Base-by-base conservation (phyloP, 2,888 invertebrate genomes). In the Argyresthia goedartella region DNA sequence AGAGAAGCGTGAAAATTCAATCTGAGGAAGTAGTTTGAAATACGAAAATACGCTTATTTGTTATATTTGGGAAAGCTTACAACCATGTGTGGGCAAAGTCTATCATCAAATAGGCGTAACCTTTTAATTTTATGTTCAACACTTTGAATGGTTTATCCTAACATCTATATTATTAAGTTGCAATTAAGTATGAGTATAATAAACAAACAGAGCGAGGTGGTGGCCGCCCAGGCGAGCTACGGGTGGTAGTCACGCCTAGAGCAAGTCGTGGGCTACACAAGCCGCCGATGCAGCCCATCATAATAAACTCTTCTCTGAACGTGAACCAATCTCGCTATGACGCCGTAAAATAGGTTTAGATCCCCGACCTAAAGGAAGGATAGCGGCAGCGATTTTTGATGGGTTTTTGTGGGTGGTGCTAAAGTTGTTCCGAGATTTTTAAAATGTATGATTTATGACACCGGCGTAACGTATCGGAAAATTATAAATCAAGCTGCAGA, bases 211-310 rank as follows among this genome's bases (percentile, higher is more conserved):
- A 52, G 55, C 56, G 6, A 2, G 54, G 49, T 56, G 58, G 66
- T 62, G 62, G 65, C 57, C 58, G 81, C 78, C 81, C 82, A 80
- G 81, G 81, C 82, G 73, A 63, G 66, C 67, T 41, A 41, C 8
- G 46, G 53, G 46, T 46, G 50, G 42, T 50, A 59, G 67, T 63
- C 64, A 62, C 58, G 81, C 81, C 80, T 54, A 60, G 56, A 80
- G 81, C 76, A 69, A 76, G 72, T 81, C 82, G 80, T 81, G 81
- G 71, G 69, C 79, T 65, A 69, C 75, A 76, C 80, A 71, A 74
- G 68, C 61, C 62, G 46, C 52, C 63, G 63, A n/a, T 62, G 67
- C 66, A 63, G 65, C 60, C 65, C 61, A 59, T 67, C 63, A 67
- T 67, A 69, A 76, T 79, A 76, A 73, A 78, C 72, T 70, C 74